Evolutionary conservation across 2,797 vertebrate genomes (phyloP).

Genomic region (Columba guinea): DNA sequence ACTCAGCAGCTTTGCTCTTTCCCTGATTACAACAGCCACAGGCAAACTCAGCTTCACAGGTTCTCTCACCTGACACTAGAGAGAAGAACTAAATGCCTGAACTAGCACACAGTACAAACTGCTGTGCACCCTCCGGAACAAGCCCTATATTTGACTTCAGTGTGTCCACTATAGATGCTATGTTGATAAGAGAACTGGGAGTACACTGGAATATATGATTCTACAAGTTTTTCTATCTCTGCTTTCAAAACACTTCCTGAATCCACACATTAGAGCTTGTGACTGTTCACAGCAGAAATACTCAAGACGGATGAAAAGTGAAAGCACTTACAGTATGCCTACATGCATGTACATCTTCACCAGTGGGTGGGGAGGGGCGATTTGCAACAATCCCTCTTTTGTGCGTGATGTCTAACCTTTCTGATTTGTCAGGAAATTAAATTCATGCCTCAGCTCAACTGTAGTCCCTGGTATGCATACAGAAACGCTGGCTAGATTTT

Average conservation of each 20-base stretch:
- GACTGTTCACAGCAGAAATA: neutral
- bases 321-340: neutral
- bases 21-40: fast-evolving
- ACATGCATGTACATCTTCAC: fast-evolving
- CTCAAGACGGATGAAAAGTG: neutral
- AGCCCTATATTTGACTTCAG: neutral
- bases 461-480: neutral
- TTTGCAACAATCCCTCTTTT: neutral
- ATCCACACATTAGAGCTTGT: neutral
- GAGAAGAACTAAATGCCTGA: neutral
- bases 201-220: neutral
- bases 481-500: neutral
- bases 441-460: neutral
- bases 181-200: neutral
- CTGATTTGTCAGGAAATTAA: neutral
- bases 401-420: neutral
- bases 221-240: neutral
- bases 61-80: neutral
- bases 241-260: neutral
- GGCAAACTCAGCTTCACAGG: neutral
- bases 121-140: neutral
- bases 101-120: neutral
- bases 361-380: neutral
- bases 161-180: neutral
- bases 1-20: neutral